Percentiles rank a stretch among this genome's conserved stretches.
Evolutionary conservation across 2,888 invertebrate genomes (phyloP).

Genomic region (Gasteruption jaculator): DNA sequence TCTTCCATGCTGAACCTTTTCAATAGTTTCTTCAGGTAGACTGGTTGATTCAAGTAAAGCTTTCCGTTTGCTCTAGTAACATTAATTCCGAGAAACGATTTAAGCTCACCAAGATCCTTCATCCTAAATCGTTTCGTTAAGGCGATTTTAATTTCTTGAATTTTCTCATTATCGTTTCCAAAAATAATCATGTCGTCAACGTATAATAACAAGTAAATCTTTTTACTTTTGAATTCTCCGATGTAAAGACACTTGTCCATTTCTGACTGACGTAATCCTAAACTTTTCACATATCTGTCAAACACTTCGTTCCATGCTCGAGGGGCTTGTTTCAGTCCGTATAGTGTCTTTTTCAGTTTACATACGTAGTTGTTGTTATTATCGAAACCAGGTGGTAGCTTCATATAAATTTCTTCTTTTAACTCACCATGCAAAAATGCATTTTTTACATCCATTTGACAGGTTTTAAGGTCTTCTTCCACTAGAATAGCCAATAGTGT

Average conservation of each 20-base stretch:
- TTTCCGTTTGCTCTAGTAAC: conserved; percentile 21
- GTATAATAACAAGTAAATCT: conserved; percentile 27
- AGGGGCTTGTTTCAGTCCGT: conserved; percentile 36
- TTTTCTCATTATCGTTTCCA: conserved; percentile 19
- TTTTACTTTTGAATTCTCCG: conserved; percentile 10
- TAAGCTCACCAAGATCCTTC: conserved; percentile 28
- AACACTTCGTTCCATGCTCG: conserved; percentile 31
- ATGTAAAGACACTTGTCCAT: conserved; percentile 31
- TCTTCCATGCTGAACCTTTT: conserved; percentile 29
- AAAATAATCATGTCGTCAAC: conserved; percentile 33
- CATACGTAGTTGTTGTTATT: conserved; percentile 19
- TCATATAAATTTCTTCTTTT: conserved; percentile 31
- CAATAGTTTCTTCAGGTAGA: conserved; percentile 28
- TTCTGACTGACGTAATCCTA: conserved; percentile 23
- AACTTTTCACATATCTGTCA: conserved; percentile 20
- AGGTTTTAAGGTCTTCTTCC: conserved; percentile 17
- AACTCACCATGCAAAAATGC: conserved; percentile 34
- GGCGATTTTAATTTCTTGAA: conserved; percentile 21
- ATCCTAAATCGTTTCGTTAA: conserved; percentile 28
- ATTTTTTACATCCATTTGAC: conserved; percentile 33
- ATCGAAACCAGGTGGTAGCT: conserved; percentile 16
- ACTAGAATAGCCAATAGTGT: conserved; percentile 19
- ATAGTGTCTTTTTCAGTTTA: conserved; percentile 31
- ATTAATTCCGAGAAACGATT: conserved; percentile 30
- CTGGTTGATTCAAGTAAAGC: conserved; percentile 26